Conservation (phyloP, 1,140 invertebrate species). For the Aphidius gifuensis region DNA sequence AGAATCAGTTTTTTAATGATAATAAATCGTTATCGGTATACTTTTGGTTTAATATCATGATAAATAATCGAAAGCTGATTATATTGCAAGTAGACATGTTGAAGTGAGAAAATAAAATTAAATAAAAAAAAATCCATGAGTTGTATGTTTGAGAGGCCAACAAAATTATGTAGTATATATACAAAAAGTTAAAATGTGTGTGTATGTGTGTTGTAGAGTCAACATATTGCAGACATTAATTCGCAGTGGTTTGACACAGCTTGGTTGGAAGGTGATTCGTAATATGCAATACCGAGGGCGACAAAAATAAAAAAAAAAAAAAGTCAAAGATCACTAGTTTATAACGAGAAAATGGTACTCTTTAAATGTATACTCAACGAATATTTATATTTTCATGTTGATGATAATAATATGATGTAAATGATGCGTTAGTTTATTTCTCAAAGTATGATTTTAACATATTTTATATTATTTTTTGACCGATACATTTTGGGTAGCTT, state of each 20-base stretch:
- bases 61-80: conserved; percentile 54
- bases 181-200: no score
- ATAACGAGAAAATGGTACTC: no score
- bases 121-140: no score
- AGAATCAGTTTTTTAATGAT: conserved; percentile 47
- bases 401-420: no score
- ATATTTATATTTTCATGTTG: no score
- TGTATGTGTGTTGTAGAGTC: neutral
- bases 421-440: no score
- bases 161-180: no score
- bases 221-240: conserved; percentile 54
- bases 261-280: conserved; percentile 39
- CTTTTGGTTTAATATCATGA: conserved; percentile 22
- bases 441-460: conserved; percentile 13
- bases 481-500: conserved; percentile 32
- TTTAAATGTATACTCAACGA: no score
- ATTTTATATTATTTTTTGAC: conserved; percentile 8
- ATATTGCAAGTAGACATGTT: conserved; percentile 5
- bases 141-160: no score
- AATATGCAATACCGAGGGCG: conserved; percentile 32
- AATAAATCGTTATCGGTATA: conserved; percentile 39
- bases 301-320: neutral
- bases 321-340: no score
- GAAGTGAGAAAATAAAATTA: no score
- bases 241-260: conserved; percentile 36